Percentiles rank a stretch among this genome's conserved stretches.
phyloP scores from a whole-genome alignment of 64 coral and sea anemone genomes.

The Pocillopora damicornis region DNA sequence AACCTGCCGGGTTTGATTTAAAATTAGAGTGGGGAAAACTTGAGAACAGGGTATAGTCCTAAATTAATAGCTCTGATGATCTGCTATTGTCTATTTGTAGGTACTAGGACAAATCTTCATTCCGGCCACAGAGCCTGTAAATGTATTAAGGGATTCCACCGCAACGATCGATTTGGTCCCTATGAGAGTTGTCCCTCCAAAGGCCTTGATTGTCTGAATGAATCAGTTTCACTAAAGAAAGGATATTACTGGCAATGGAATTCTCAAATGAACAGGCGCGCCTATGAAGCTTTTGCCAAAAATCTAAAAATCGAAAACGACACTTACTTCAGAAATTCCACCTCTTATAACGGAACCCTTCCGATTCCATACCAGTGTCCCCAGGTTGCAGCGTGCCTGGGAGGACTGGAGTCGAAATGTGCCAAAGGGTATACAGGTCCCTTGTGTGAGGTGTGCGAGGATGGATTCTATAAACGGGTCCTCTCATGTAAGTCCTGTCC shows the following conservation, averaged over 20 bases:
- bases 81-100: conserved; percentile 1
- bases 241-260: conserved; percentile 49
- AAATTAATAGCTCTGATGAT: background rate
- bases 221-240: conserved; percentile 30
- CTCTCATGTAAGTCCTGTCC: conserved; percentile 39
- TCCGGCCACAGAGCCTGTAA: conserved; percentile 44
- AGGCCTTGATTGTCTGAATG: conserved; percentile 19
- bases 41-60: no score
- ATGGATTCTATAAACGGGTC: conserved; percentile 38
- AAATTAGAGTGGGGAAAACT: no score
- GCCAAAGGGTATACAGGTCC: conserved; percentile 31
- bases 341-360: conserved; percentile 9
- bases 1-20: no score
- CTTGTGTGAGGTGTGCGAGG: conserved; percentile 43
- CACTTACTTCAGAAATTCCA: background rate
- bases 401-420: conserved; percentile 46
- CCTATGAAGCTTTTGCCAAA: conserved; percentile 36
- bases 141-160: conserved; percentile 30
- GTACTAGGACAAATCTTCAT: conserved; percentile 17
- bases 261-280: conserved; percentile 2
- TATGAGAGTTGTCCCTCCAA: conserved; percentile 20
- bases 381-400: conserved; percentile 6
- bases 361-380: conserved; percentile 45
- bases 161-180: conserved; percentile 33
- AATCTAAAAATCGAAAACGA: conserved; percentile 19